These are phyloP conservation scores for Xiphorhynchus erythropygius DNA, from an alignment of 2,797 vertebrate species.

Conservation along the genomic window DNA sequence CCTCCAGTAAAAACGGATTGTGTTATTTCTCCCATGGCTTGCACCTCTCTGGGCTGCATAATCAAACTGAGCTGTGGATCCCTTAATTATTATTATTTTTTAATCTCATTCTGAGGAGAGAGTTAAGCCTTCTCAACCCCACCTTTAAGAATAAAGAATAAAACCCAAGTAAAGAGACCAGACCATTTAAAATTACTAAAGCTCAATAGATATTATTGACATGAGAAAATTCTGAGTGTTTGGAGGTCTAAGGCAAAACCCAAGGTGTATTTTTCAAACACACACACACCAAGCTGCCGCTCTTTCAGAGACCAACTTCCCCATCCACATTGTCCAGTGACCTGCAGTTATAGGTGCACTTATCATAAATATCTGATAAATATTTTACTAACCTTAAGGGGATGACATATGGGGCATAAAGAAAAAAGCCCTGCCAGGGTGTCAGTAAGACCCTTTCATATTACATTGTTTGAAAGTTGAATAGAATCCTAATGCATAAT, in stretches of 20 bases:
- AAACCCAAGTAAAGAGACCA: not conserved
- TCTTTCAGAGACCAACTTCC: not conserved
- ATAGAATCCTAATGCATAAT: conserved; percentile 55
- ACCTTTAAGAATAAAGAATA: not conserved
- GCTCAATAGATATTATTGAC: not conserved
- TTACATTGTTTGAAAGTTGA: conserved; percentile 62
- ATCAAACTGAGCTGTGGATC: not conserved
- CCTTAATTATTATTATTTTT: conserved; percentile 35
- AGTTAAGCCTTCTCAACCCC: not conserved
- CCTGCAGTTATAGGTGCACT: conserved; percentile 6
- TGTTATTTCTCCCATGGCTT: conserved; percentile 16
- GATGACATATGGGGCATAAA: conserved; percentile 54
- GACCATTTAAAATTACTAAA: not conserved
- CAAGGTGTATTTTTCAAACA: not conserved
- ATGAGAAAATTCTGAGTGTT: not conserved
- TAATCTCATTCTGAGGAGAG: not conserved
- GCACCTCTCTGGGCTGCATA: not conserved
- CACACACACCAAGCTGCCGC: rapidly evolving
- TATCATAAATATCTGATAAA: conserved; percentile 56
- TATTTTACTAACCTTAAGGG: conserved; percentile 66
- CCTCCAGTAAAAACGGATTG: conserved; percentile 1
- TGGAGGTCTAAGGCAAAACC: not conserved
- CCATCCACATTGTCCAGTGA: not conserved
- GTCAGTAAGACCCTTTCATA: conserved; percentile 58
- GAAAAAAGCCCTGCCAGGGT: conserved; percentile 27